A percentile compares a stretch with the other conserved stretches of the same genome.
Evolutionary conservation across 1,140 invertebrate genomes (phyloP).

Genomic region (Drosophila rhopaloa): DNA sequence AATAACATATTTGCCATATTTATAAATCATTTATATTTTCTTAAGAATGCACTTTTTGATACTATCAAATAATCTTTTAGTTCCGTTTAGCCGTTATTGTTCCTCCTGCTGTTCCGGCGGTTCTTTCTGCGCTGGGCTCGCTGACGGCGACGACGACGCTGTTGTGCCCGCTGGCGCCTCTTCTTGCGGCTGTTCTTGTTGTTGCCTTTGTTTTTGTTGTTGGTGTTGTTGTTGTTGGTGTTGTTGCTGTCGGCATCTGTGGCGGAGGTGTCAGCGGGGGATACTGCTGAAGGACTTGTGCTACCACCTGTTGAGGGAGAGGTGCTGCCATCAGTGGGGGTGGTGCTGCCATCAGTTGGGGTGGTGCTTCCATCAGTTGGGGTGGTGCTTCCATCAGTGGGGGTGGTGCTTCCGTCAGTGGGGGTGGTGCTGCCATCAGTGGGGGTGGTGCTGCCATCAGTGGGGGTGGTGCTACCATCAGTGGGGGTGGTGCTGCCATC

Average conservation of each 20-base stretch:
- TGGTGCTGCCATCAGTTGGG: not conserved
- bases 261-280: not conserved
- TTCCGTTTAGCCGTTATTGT: not conserved
- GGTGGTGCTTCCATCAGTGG: slow-evolving; percentile 2
- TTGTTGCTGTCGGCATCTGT: not conserved
- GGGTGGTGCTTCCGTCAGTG: not conserved
- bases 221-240: slow-evolving; percentile 1
- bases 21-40: not conserved
- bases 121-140: slow-evolving; percentile 29
- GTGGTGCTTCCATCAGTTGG: not conserved
- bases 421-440: slow-evolving; percentile 8
- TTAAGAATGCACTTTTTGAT: not conserved
- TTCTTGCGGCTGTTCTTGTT: not conserved
- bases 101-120: slow-evolving; percentile 19
- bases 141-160: slow-evolving; percentile 22
- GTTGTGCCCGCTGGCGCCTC: slow-evolving; percentile 1
- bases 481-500: slow-evolving; percentile 16
- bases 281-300: not conserved
- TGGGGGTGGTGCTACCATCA: not conserved
- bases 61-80: too few relatives aligned
- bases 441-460: slow-evolving; percentile 8
- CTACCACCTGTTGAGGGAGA: not conserved
- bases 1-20: not conserved
- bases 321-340: not conserved
- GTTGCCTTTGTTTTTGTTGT: not conserved